Evolutionary conservation across 1,140 invertebrate species (phyloP), one percentile per base, ranked within the genome.

Genomic region (Elymnias hypermnestra): DNA sequence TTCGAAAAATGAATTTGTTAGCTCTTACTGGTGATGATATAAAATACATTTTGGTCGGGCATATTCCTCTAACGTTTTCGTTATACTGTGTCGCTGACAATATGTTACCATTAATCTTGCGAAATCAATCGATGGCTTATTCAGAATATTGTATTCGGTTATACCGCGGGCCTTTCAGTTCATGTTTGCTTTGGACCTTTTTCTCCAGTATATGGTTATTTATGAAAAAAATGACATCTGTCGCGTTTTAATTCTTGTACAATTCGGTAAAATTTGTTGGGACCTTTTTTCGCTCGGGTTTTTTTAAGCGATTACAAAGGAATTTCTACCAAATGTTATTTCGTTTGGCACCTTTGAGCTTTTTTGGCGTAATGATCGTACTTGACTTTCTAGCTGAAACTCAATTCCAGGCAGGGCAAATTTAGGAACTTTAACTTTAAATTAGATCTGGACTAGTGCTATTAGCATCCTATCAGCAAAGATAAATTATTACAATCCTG

Each of bases 111-210:
- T 85, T 83, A 83, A 85, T 85, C 82, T 85, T 85, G 61, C 59
- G 68, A 85, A 83, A 82, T 85, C 78, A 83, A 85, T 83, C 82
- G 78, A 83, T 83, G 77, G 78, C 78, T 85, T 83, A 83, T 85
- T 85, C 78, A 75, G 71, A 85, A 83, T 85, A 82, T 82, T 75
- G 78, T 85, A 76, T 85, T 83, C 69, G 75, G 78, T 74, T 81
- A 77, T 65, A 63, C 77, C 66, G 66, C 69, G 70, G 66, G 64
- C 61, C 69, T 78, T 81, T 74, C 55, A 64, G 59, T 66, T 61
- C 53, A 72, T 83, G 69, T 85, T 85, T 83, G 74, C 70, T 83
- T 82, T 79, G 68, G 57, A 72, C 70, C 66, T 82, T 83, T 83
- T 83, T 75, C 69, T 73, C 63, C 29, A 75, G 74, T 78, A 73